Evolutionary conservation across 2,888 invertebrate species (phyloP).

Genomic region (Hymenopus coronatus): DNA sequence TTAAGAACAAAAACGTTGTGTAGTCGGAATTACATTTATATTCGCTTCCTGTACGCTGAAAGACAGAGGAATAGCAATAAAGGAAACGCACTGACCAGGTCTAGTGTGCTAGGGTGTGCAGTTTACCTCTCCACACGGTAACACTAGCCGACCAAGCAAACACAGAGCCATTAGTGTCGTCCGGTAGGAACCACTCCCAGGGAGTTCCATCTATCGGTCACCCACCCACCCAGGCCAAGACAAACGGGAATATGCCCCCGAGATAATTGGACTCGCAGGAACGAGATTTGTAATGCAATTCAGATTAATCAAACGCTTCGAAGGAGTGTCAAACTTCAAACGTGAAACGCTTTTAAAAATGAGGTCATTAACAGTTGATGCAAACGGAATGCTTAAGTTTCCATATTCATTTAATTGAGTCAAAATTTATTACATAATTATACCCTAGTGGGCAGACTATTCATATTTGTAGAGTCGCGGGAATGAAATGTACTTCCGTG

Average conservation of each 20-base stretch:
- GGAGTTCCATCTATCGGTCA: neutral
- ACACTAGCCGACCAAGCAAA: conserved; percentile 33
- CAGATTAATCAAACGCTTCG: neutral
- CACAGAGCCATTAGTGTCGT: conserved; percentile 21
- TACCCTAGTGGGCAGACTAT: too few species aligned
- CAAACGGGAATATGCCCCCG: neutral
- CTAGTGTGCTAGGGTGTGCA: neutral
- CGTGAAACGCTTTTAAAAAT: too few species aligned
- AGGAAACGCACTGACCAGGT: neutral
- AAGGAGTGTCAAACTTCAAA: too few species aligned
- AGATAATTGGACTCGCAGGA: neutral
- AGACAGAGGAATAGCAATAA: neutral
- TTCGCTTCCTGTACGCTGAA: neutral
- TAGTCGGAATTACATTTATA: neutral
- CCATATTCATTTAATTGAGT: too few species aligned
- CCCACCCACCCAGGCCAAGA: neutral
- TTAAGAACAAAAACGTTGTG: too few species aligned
- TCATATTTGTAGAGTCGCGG: too few species aligned
- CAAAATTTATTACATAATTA: too few species aligned
- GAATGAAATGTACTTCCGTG: too few species aligned
- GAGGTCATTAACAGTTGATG: too few species aligned
- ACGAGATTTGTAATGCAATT: neutral
- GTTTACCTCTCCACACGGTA: conserved; percentile 15
- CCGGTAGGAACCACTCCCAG: neutral
- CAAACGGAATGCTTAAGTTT: too few species aligned